Conservation (phyloP, 1,140 invertebrate genomes). For the Conus ventricosus region DNA sequence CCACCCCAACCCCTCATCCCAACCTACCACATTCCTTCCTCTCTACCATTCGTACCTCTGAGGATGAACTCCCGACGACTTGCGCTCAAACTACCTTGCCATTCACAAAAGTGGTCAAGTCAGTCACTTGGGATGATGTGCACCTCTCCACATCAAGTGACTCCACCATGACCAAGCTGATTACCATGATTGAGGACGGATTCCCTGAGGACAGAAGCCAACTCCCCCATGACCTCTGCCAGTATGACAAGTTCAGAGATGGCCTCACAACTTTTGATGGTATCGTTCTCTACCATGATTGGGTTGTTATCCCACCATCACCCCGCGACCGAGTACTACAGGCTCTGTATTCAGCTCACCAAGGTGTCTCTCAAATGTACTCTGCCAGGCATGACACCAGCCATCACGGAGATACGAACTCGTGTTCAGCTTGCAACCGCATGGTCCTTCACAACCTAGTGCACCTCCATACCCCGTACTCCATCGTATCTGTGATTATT, state of each 20-base stretch:
- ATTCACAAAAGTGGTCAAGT: background rate
- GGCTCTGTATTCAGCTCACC: slow-evolving; percentile 47
- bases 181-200: slow-evolving; percentile 39
- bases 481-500: no score
- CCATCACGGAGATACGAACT: slow-evolving; percentile 33
- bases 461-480: slow-evolving; percentile 42
- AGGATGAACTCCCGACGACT: no score
- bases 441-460: slow-evolving; percentile 41
- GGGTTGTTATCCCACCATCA: background rate
- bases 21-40: no score
- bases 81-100: no score
- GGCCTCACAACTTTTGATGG: slow-evolving; percentile 44
- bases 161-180: slow-evolving; percentile 31
- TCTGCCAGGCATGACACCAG: slow-evolving; percentile 34
- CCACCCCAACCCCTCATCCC: no score
- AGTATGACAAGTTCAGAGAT: slow-evolving; percentile 44
- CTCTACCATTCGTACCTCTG: no score
- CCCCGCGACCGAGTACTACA: background rate
- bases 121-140: slow-evolving; percentile 50
- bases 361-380: slow-evolving; percentile 49
- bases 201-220: slow-evolving; percentile 37
- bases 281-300: slow-evolving; percentile 46
- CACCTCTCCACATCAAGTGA: slow-evolving; percentile 45
- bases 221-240: slow-evolving; percentile 38
- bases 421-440: slow-evolving; percentile 45